Base-by-base conservation (phyloP, 2,797 vertebrate genomes). In the Apogon talboti region DNA sequence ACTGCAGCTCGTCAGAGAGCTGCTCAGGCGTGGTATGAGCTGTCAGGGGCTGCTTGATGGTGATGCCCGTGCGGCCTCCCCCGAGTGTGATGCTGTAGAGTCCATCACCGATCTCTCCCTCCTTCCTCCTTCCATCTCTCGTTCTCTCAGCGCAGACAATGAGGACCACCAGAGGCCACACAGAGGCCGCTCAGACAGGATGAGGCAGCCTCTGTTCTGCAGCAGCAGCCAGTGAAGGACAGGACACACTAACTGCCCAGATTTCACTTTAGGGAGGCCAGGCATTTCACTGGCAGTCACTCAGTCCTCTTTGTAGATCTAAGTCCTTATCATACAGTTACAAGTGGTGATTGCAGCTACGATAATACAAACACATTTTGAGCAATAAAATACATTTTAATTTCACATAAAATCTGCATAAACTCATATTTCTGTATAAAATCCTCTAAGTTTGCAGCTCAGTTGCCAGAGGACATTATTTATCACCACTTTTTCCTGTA, bases 21-120 rank as follows among this genome's bases (percentile, higher is more conserved):
- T 84, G 90, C 83, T 91, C 92, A 93, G 90, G 90, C 93, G 87
- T 94, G 92, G 91, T 93, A 94, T 94, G 93, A 94, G 93, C 92
- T 94, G 93, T 94, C 94, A 93, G 85, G 55, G 68, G 89, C 87
- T 93, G 91, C 90, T 93, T 92, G 92, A 93, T 92, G 89, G 86
- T 82, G 80, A 91, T 88, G 90, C 85, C 85, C 64, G 61, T 11
- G 61, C 63, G 78, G 87, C 86, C 90, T 87, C 87, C 88, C 89
- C 71, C 59, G 73, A 87, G 88, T 86, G 83, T 70, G 81, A 89
- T 83, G 83, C 83, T 74, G 51, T 66, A 71, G 82, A 92, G 85
- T 89, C 86, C 78, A 88, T 90, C 90, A 89, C 82, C 81, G 71
- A 68, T 84, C 82, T 81, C 74, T 79, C 69, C 44, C 78, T 70